Conservation (phyloP, 2,888 invertebrate species). For the Merodon equestris region DNA sequence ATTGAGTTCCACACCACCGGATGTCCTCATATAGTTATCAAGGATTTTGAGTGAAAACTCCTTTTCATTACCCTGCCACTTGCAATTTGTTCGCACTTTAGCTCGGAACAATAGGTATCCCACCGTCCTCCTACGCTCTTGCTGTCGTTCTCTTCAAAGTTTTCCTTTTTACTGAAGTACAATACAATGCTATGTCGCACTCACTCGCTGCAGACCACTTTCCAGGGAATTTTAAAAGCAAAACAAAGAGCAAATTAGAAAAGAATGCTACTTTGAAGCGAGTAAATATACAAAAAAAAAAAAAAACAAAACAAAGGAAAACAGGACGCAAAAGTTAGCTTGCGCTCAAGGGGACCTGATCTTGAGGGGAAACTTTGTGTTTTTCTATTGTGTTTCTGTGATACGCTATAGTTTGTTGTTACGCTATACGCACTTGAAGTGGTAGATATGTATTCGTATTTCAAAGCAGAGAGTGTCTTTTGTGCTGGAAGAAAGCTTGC, state of each 20-base stretch:
- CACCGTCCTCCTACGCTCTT: too few relatives aligned
- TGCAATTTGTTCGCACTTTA: slow-evolving; percentile 38
- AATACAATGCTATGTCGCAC: too few relatives aligned
- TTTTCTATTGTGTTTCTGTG: slow-evolving; percentile 18
- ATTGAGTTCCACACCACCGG: not conserved
- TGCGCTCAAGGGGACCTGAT: too few relatives aligned
- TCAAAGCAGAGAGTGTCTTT: too few relatives aligned
- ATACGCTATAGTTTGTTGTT: too few relatives aligned
- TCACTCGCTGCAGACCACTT: not conserved
- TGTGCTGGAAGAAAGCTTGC: too few relatives aligned
- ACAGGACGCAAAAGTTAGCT: too few relatives aligned
- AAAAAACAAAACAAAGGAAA: too few relatives aligned
- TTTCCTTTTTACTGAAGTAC: too few relatives aligned
- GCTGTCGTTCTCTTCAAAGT: too few relatives aligned
- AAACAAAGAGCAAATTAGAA: slow-evolving; percentile 34
- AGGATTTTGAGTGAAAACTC: slow-evolving; percentile 8
- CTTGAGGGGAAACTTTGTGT: too few relatives aligned
- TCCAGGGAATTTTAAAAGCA: slow-evolving; percentile 2
- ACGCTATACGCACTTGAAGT: slow-evolving; percentile 29
- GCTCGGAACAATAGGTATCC: not conserved
- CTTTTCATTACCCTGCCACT: slow-evolving; percentile 24
- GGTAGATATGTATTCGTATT: slow-evolving; percentile 22
- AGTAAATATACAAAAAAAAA: too few relatives aligned
- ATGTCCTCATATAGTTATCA: not conserved
- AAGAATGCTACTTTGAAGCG: slow-evolving; percentile 19